Evolutionary conservation across 35 echinoderm and acorn worm species (phyloP), one percentile per base, ranked within the genome.

Genomic region (Eucidaris tribuloides): DNA sequence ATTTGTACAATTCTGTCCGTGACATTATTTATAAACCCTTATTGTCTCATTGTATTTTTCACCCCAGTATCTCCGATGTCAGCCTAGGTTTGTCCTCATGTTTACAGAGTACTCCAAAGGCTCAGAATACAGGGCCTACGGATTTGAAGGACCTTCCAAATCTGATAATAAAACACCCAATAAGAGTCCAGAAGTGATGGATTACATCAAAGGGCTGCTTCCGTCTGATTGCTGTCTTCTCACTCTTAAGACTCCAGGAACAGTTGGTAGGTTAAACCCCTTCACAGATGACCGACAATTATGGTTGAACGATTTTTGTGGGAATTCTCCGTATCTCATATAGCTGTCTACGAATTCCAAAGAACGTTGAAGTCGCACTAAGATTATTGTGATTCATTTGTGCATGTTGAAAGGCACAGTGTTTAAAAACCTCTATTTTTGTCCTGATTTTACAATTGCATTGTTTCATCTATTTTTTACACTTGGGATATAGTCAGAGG

Each of bases 101-200:
- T 74, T 74, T 20, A 74, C 68, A 9, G 68, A 74, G 68, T 74
- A 41, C 36, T 74, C 68, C 14, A 74, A 74, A 40, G 68, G 68
- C 44, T 38, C 34, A 19, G 68, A 74, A 5, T 74, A 74, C 68
- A 74, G 68, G 36, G 24, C 7, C 20, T 42, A 9, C 38, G 32
- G 28, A 1, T n/a, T n/a, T 6, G 22, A 38, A 36, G 24, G 37
- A 40, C 38, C 19, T 17, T 32, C 30, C 28, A 74, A 74, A 24
- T 41, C 68, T 2, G 68, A 74, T 14, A 40, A 74, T 22, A 44
- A 24, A 4, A 40, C 35, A n/a, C 68, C 68, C 19, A 0, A 42
- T 33, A 74, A 74, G 37, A 24, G 35, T 1, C 68, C 38, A n/a
- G 68, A 74, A 7, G 68, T 74, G 18, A 40, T 74, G 14, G 68